Percentiles rank a stretch among this genome's conserved stretches.
phyloP scores from a whole-genome alignment of 2,113 vertebrate species.

The Xyrauchen texanus region DNA sequence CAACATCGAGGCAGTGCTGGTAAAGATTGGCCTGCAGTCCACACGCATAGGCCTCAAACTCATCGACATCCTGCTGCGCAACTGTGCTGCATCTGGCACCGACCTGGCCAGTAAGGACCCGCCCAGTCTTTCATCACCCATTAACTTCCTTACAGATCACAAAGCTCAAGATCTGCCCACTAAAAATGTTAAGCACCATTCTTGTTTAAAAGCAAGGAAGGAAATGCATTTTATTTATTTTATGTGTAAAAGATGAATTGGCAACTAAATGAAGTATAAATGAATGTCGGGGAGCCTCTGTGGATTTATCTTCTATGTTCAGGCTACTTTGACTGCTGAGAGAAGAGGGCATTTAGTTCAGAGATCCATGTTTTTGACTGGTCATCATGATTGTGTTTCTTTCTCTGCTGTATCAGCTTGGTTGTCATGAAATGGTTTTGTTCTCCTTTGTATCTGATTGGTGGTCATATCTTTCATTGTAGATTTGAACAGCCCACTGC shows the following conservation, averaged over 20 bases:
- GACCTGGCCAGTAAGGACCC: slow-evolving; percentile 86
- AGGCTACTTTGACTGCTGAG: too few species aligned
- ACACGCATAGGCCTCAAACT: slow-evolving; percentile 94
- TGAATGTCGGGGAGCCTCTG: too few species aligned
- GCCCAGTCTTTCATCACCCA: background rate
- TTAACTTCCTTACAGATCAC: background rate
- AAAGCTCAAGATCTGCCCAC: background rate
- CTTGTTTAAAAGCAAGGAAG: too few species aligned
- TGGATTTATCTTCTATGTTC: too few species aligned
- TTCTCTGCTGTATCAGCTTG: too few species aligned
- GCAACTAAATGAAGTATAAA: too few species aligned
- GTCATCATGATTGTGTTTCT: too few species aligned
- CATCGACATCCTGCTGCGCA: slow-evolving; percentile 95
- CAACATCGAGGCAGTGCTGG: slow-evolving; percentile 96
- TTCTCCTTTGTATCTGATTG: background rate
- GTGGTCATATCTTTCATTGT: slow-evolving; percentile 7
- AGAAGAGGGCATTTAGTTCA: too few species aligned
- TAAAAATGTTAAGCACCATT: too few species aligned
- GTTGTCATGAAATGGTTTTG: background rate
- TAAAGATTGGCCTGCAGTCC: slow-evolving; percentile 97
- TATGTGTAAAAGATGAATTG: too few species aligned
- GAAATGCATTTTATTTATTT: too few species aligned
- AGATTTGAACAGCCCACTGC: slow-evolving; percentile 98
- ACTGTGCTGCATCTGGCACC: slow-evolving; percentile 94
- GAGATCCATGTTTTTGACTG: too few species aligned